phyloP scores from a whole-genome alignment of 30 jellyfish, hydroid and myxozoan genomes.

The Phacellophora camtschatica region DNA sequence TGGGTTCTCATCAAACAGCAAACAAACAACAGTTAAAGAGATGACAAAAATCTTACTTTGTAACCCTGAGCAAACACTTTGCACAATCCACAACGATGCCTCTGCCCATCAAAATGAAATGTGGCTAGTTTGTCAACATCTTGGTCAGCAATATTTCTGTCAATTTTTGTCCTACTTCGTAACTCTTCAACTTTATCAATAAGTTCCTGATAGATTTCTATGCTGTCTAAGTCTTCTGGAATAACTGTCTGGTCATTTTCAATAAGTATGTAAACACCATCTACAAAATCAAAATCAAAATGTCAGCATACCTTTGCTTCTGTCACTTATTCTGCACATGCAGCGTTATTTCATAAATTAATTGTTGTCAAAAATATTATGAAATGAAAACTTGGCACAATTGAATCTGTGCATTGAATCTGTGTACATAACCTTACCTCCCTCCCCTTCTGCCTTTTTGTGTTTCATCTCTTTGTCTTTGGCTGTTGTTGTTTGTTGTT shows the following conservation, averaged over 20 bases:
- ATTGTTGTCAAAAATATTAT: too few species aligned
- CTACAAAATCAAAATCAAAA: too few species aligned
- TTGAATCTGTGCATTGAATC: too few species aligned
- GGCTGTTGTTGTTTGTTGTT: not conserved
- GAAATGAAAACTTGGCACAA: too few species aligned
- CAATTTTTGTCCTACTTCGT: conserved; percentile 84
- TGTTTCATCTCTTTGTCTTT: conserved; percentile 5
- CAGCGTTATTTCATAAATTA: too few species aligned
- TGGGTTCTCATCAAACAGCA: too few species aligned
- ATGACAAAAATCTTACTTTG: conserved; percentile 22
- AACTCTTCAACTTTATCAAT: conserved; percentile 83
- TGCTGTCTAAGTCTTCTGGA: conserved; percentile 39
- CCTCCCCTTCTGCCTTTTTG: conserved; percentile 60
- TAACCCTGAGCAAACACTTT: conserved; percentile 26
- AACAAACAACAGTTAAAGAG: too few species aligned
- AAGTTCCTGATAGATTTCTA: conserved; percentile 68
- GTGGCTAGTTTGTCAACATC: conserved; percentile 89
- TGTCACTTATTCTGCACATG: too few species aligned
- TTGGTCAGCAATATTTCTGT: conserved; percentile 94
- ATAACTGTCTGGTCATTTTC: conserved; percentile 8
- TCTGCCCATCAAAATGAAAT: conserved; percentile 84
- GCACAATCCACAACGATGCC: conserved; percentile 70
- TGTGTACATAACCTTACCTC: too few species aligned
- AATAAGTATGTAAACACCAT: conserved; percentile 31
- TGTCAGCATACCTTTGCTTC: too few species aligned